Conservation (phyloP, 2,888 invertebrate genomes). For the Microplitis manilae region DNA sequence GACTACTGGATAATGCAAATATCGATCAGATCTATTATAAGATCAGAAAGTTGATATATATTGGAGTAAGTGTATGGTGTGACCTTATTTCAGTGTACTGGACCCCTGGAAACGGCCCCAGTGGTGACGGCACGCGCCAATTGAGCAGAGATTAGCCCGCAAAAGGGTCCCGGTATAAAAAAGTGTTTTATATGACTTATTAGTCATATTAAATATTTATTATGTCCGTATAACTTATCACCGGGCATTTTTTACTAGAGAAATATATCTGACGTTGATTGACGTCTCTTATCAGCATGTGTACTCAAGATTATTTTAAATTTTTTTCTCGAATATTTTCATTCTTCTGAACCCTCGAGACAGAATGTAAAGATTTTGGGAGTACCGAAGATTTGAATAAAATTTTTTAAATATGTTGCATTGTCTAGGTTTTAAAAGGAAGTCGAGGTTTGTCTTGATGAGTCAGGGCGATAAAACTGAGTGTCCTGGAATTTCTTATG, state of each 20-base stretch:
- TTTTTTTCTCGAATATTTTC: too few species aligned
- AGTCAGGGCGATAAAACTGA: background rate
- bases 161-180: constrained; percentile 12
- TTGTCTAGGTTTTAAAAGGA: too few species aligned
- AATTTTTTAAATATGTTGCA: too few species aligned
- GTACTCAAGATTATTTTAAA: too few species aligned
- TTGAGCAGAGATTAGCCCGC: background rate
- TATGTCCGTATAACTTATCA: background rate
- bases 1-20: background rate
- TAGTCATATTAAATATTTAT: background rate
- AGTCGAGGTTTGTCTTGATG: too few species aligned
- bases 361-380: too few species aligned
- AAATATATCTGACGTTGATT: background rate
- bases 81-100: background rate
- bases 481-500: background rate
- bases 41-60: background rate
- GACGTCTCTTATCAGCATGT: background rate
- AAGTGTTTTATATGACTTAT: background rate
- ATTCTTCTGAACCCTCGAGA: too few species aligned
- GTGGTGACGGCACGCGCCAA: constrained; percentile 19
- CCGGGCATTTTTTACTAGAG: background rate
- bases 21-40: constrained; percentile 8
- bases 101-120: constrained; percentile 20
- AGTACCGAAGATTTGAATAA: too few species aligned
- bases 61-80: too few species aligned